These are phyloP conservation scores for Psittacus erithacus DNA, from an alignment of 2,113 vertebrate genomes.

Conservation along the genomic window DNA sequence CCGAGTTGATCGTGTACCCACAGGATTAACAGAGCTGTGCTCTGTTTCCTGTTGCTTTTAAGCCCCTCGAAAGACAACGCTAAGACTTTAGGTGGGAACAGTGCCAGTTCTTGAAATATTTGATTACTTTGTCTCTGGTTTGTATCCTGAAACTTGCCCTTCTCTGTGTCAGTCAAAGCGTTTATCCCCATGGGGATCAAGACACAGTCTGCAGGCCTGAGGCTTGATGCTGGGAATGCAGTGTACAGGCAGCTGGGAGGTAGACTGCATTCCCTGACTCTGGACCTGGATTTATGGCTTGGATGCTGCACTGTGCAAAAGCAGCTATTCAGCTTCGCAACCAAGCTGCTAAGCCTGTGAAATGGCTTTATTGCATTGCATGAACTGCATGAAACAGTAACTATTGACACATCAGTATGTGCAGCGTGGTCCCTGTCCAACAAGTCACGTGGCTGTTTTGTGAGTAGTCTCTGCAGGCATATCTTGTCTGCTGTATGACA, in stretches of 20 bases:
- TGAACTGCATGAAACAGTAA: neutral
- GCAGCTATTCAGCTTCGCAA: neutral
- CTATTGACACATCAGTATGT: rapidly evolving
- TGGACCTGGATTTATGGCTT: neutral
- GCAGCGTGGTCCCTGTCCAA: neutral
- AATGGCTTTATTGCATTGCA: neutral
- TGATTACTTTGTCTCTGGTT: neutral
- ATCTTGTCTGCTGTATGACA: neutral
- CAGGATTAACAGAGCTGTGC: neutral
- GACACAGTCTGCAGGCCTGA: neutral
- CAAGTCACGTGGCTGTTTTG: rapidly evolving
- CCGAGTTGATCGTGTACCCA: neutral
- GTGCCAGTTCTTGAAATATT: neutral
- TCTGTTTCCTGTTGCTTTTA: neutral
- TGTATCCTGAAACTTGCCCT: neutral
- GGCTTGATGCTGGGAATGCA: neutral
- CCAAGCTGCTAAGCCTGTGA: neutral
- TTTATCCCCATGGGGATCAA: neutral
- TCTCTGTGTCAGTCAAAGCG: rapidly evolving
- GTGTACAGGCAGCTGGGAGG: neutral
- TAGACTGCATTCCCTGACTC: neutral
- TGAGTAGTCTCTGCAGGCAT: neutral
- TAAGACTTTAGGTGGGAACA: neutral
- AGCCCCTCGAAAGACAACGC: neutral
- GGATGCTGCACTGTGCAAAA: neutral